Evolutionary conservation across 2,888 invertebrate genomes (phyloP).

Genomic region (Podotricha telesiphe): DNA sequence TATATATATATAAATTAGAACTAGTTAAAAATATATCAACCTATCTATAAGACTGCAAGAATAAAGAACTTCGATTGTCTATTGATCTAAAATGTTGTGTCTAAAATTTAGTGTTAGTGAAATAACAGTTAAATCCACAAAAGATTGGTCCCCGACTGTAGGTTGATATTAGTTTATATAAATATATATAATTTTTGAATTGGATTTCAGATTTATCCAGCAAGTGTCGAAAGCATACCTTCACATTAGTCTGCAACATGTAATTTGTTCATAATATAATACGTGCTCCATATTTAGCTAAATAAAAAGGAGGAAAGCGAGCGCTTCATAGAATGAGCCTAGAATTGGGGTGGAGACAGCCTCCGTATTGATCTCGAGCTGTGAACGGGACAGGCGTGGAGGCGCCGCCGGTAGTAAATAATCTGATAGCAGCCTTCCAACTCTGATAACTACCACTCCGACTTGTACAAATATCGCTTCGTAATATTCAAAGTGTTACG

Average conservation of each 20-base stretch:
- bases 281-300: conserved; percentile 15
- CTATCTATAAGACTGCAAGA: too few relatives aligned
- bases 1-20: too few relatives aligned
- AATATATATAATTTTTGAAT: too few relatives aligned
- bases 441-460: conserved; percentile 41
- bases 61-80: too few relatives aligned
- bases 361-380: conserved; percentile 74
- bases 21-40: too few relatives aligned
- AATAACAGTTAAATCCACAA: too few relatives aligned
- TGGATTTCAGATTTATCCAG: conserved; percentile 1
- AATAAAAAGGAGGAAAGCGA: conserved; percentile 22
- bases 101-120: too few relatives aligned
- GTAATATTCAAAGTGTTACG: conserved; percentile 23
- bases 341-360: conserved; percentile 63
- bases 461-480: conserved; percentile 37
- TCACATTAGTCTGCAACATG: conserved; percentile 2
- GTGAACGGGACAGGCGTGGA: conserved; percentile 57
- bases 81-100: too few relatives aligned
- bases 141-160: too few relatives aligned
- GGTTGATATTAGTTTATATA: too few relatives aligned
- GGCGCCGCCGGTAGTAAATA: conserved; percentile 61
- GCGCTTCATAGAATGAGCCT: conserved; percentile 43
- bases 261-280: conserved; percentile 12
- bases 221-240: conserved; percentile 13
- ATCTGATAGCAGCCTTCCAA: conserved; percentile 47